These are phyloP conservation scores for Cottoperca gobio DNA, from an alignment of 2,797 vertebrate genomes.

Conservation along the genomic window DNA sequence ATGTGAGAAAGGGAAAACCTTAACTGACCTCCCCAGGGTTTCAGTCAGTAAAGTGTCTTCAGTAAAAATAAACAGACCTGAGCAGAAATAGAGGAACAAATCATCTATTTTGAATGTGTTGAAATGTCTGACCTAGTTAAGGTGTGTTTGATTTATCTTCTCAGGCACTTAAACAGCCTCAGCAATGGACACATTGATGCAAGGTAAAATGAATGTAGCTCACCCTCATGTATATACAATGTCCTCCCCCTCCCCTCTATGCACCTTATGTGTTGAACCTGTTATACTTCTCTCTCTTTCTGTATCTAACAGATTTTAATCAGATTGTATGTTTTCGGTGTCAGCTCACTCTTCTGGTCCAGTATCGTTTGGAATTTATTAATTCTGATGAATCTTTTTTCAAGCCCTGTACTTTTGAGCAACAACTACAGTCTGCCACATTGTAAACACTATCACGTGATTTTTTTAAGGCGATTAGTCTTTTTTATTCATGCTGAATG, in stretches of 20 bases:
- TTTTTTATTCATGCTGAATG: too few relatives aligned
- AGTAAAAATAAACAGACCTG: conserved; percentile 46
- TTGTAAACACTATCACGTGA: not conserved
- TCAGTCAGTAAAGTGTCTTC: conserved; percentile 35
- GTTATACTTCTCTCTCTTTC: not conserved
- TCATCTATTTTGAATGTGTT: conserved; percentile 75
- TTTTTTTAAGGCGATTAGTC: too few relatives aligned
- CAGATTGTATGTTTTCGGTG: not conserved
- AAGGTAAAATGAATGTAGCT: conserved; percentile 35
- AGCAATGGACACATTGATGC: conserved; percentile 55
- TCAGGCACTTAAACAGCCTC: conserved; percentile 58
- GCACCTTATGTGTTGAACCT: not conserved
- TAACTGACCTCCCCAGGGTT: not conserved
- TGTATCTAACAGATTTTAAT: conserved; percentile 8
- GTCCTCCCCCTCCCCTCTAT: not conserved
- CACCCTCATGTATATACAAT: conserved; percentile 35
- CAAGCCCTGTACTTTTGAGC: not conserved
- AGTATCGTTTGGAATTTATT: not conserved
- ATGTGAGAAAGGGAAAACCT: not conserved
- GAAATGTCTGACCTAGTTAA: conserved; percentile 74
- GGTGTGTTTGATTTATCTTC: conserved; percentile 72
- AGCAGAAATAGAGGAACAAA: conserved; percentile 53
- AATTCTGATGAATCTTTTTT: too few relatives aligned
- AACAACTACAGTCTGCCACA: not conserved
- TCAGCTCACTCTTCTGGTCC: not conserved